Conservation (phyloP, 2,888 invertebrate species). For the Xestia sexstrigata region DNA sequence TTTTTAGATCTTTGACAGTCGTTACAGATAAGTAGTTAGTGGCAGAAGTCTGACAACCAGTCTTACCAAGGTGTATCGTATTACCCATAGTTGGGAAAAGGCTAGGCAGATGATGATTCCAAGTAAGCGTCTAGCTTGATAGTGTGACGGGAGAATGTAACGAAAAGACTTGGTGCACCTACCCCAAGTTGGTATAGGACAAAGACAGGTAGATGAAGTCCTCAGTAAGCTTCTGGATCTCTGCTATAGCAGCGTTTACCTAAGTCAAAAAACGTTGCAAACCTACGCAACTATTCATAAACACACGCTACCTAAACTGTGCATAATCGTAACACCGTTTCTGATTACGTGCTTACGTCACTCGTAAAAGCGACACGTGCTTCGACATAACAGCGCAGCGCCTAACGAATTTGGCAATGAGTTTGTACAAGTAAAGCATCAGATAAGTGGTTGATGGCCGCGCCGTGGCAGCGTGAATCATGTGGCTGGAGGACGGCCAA, state of each 20-base stretch:
- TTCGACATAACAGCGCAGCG: slow-evolving; percentile 36
- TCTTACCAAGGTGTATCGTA: no score
- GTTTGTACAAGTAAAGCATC: slow-evolving; percentile 51
- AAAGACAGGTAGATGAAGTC: neutral
- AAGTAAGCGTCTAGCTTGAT: neutral
- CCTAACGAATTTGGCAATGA: slow-evolving; percentile 67
- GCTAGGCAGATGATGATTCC: neutral
- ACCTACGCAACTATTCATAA: slow-evolving; percentile 27
- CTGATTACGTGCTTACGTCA: slow-evolving; percentile 50
- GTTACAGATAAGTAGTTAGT: no score
- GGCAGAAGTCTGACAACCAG: no score
- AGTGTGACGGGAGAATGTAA: neutral
- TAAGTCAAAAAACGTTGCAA: slow-evolving; percentile 8
- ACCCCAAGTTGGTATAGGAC: neutral
- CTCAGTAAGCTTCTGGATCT: neutral
- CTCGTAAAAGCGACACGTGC: slow-evolving; percentile 45
- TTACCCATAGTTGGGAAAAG: no score
- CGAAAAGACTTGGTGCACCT: neutral
- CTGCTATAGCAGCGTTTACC: neutral
- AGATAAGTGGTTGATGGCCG: slow-evolving; percentile 54
- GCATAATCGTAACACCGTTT: slow-evolving; percentile 20
- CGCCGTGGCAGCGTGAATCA: slow-evolving; percentile 52
- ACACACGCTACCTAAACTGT: slow-evolving; percentile 18
- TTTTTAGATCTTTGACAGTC: no score
- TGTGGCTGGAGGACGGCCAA: slow-evolving; percentile 63